Percentiles rank a stretch among this genome's conserved stretches.
Evolutionary conservation across 1,140 invertebrate genomes (phyloP).

Genomic region (Ylistrum balloti): DNA sequence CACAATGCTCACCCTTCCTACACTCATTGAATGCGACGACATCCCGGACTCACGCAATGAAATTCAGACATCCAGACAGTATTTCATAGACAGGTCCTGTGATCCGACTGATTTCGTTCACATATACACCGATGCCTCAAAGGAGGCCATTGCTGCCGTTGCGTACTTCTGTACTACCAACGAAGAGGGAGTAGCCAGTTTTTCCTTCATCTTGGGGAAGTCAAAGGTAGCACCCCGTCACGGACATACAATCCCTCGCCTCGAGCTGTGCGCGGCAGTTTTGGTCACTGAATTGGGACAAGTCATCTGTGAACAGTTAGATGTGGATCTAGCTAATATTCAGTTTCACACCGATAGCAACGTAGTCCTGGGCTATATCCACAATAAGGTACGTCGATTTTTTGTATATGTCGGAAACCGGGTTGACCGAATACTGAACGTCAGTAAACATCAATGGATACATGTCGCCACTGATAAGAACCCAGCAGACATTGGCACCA

Average conservation of each 20-base stretch:
- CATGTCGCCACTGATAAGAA: constrained; percentile 43
- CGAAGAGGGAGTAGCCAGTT: not conserved
- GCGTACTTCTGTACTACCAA: not conserved
- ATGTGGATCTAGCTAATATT: not conserved
- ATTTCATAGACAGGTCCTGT: not conserved
- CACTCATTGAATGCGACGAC: too few species aligned
- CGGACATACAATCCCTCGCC: constrained; percentile 57
- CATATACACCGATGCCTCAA: not conserved
- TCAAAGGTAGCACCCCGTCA: constrained; percentile 50
- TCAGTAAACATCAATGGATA: constrained; percentile 1
- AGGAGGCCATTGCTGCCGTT: not conserved
- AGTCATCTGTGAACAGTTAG: not conserved
- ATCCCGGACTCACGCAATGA: too few species aligned
- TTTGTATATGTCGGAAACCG: constrained; percentile 52
- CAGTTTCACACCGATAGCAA: constrained; percentile 44
- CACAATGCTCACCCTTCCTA: too few species aligned
- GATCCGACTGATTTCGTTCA: not conserved
- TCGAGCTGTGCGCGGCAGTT: constrained; percentile 60
- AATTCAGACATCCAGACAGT: too few species aligned
- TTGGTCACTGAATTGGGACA: constrained; percentile 48
- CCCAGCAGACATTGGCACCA: constrained; percentile 47
- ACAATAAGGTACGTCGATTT: constrained; percentile 44
- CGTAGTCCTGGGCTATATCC: constrained; percentile 46
- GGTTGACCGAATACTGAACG: not conserved
- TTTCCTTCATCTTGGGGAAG: constrained; percentile 54